phyloP scores from a whole-genome alignment of 2,113 vertebrate species.

The Urocitellus parryii region DNA sequence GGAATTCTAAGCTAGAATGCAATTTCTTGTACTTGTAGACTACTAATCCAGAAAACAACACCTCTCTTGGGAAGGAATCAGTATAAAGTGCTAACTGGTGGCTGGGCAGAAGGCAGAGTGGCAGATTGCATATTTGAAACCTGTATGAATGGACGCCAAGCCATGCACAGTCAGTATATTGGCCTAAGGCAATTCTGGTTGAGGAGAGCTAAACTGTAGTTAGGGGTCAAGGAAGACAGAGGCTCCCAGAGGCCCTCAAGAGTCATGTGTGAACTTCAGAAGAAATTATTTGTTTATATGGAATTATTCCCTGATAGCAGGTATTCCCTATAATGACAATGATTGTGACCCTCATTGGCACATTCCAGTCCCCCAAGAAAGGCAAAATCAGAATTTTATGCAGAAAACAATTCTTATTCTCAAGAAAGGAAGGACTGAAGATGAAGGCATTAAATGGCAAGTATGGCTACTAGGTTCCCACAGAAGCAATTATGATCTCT shows the following conservation, averaged over 20 bases:
- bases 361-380: not conserved
- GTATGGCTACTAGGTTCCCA: accelerated
- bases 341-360: not conserved
- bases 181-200: too few species aligned
- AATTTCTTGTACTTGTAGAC: not conserved
- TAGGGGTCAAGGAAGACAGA: not conserved
- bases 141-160: not conserved
- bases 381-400: not conserved
- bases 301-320: not conserved
- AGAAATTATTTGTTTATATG: not conserved
- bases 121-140: not conserved
- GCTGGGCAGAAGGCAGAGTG: accelerated
- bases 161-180: not conserved
- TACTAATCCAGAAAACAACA: not conserved
- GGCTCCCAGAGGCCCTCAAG: not conserved
- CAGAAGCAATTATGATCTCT: not conserved
- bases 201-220: not conserved
- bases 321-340: not conserved
- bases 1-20: not conserved
- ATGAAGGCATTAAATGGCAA: not conserved
- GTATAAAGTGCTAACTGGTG: not conserved
- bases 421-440: not conserved
- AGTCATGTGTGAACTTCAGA: not conserved
- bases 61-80: not conserved
- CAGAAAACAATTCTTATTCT: not conserved